Base-by-base conservation (phyloP, 2,888 invertebrate genomes). In the Heliconius charithonia region DNA sequence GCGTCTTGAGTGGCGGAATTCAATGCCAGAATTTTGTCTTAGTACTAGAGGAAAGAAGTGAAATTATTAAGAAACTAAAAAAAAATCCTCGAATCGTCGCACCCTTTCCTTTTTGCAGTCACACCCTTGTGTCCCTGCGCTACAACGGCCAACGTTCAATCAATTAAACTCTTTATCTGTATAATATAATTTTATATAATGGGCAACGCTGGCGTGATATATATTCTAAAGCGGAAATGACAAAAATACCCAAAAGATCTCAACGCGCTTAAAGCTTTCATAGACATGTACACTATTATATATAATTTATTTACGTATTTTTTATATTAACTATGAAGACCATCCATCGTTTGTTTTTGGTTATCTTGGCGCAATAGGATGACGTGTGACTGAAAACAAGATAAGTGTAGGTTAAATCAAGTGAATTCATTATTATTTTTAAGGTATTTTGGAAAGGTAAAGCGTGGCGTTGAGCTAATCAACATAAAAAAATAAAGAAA, bases 241-340 rank as follows among this genome's bases (percentile, higher is more conserved):
- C 37, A n/a, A 37, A 6, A 37, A n/a, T n/a, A 67, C 12, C 13
- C 13, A 27, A 29, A 71, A 76, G 76, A 76, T 45, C 51, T 76
- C 70, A 76, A 76, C 70, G 76, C 70, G 76, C 70, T 70, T 62
- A 76, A 63, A 69, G 76, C 76, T 70, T 16, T 7, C 9, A 22
- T 51, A 7, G 10, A 16, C 3, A 51, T 22, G 45, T 27, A 45
- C 16, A 27, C 13, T 59, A 59, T 22, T 51, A 51, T 19, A 51
- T 51, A 51, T 51, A 7, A 51, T 51, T 22, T 22, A 22, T 22
- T 51, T 45, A 13, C 13, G 13, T 45, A 45, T 12, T 51, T 19
- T 51, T 51, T 22, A 7, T 22, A 51, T 51, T 51, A 51, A 6
- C 45, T 51, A n/a, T 56, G 4, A n/a, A n/a, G 12, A 12, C 10